Base-by-base conservation (phyloP, 2,113 vertebrate genomes). In the Zosterops lateralis region DNA sequence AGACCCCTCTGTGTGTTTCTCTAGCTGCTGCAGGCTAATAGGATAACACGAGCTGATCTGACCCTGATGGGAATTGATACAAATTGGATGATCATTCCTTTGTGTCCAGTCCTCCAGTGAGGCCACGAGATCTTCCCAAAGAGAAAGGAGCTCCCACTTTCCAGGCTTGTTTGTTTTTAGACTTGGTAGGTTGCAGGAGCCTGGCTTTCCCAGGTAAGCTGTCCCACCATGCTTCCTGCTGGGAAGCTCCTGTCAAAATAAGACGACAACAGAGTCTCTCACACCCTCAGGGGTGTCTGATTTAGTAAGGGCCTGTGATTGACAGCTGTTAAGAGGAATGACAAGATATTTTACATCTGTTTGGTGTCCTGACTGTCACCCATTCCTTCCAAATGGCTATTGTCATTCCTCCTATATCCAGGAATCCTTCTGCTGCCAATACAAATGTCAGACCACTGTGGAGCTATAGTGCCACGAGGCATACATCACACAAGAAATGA, bases 301-400 rank as follows among this genome's bases (percentile, higher is more conserved):
- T 96, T 97, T 97, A 97, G 96, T 91, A 90, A 95, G 51, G 92
- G n/a, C 9, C 36, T 73, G 96, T 98, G 97, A 98, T 89, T 97
- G 98, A 97, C 98, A 98, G 98, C 97, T 97, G 95, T 93, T 98
- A 89, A 97, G 97, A 96, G 97, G 96, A 97, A 96, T 97, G 97
- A 97, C 97, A 97, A 95, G 98, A 98, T 98, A 98, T 97, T 98
- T 98, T 96, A 98, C 98, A 98, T 98, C 97, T 98, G 97, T 98
- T 98, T 98, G 94, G 96, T 95, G 95, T 96, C 90, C 97, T 97
- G 90, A 96, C 96, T 93, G 86, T 97, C 97, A 97, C 88, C 97
- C 96, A 96, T 97, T 98, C 90, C 97, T 97, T 98, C 91, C 78
- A 93, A 96, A 89, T 95, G 90, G 89, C 97, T 96, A 98, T 98